Evolutionary conservation across 2,888 invertebrate species (phyloP).

Genomic region (Acleris literana): DNA sequence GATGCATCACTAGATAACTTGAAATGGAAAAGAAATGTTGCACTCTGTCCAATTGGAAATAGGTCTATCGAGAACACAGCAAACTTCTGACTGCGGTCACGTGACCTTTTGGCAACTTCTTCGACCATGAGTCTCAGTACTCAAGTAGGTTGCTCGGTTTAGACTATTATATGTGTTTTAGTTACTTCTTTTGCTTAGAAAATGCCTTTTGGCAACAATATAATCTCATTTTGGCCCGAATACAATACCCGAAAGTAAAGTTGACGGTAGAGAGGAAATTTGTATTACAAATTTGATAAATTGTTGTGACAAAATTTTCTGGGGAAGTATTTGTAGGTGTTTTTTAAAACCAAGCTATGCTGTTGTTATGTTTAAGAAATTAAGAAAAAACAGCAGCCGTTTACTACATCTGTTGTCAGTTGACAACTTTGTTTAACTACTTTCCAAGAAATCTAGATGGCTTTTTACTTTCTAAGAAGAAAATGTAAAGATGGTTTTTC

Average conservation of each 20-base stretch:
- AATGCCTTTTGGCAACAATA: not conserved
- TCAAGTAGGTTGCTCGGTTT: not conserved
- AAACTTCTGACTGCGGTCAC: not conserved
- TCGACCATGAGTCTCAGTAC: not conserved
- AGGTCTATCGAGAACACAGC: not conserved
- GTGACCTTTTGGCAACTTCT: not conserved
- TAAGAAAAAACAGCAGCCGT: too few species aligned
- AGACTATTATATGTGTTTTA: not conserved
- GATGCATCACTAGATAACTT: not conserved
- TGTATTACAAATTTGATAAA: not conserved
- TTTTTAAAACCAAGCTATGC: too few species aligned
- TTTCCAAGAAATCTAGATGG: too few species aligned
- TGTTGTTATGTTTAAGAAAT: too few species aligned
- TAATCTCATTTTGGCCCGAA: not conserved
- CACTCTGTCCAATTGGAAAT: not conserved
- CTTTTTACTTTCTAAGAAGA: too few species aligned
- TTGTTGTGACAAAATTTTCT: too few species aligned
- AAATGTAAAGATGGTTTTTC: too few species aligned
- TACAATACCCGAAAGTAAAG: not conserved
- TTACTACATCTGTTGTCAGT: too few species aligned
- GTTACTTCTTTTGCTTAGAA: not conserved
- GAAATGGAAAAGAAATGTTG: conserved; percentile 12
- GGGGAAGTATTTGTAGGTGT: too few species aligned
- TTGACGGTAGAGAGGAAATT: not conserved
- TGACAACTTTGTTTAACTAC: too few species aligned